phyloP scores from a whole-genome alignment of 2,113 vertebrate species.

The Ctenodactylus gundi region DNA sequence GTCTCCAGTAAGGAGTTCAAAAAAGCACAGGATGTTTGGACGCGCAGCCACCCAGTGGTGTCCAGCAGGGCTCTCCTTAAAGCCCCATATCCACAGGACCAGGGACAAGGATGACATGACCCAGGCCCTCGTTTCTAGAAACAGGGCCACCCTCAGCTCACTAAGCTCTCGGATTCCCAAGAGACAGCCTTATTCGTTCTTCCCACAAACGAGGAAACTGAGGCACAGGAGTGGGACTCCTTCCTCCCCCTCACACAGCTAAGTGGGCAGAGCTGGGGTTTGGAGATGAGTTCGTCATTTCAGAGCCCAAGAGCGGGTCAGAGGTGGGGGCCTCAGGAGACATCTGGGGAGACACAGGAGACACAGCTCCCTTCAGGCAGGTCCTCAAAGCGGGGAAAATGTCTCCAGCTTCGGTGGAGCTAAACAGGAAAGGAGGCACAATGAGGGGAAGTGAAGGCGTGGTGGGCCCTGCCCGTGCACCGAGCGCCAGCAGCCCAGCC shows the following conservation, averaged over 20 bases:
- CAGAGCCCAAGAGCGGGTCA: background rate
- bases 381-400: slow-evolving; percentile 41
- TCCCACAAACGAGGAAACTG: background rate
- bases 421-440: slow-evolving; percentile 83
- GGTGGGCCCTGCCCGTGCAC: background rate
- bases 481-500: background rate
- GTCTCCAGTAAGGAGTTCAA: slow-evolving; percentile 59
- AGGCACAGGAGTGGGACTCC: background rate
- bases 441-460: slow-evolving; percentile 81
- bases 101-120: background rate
- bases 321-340: background rate
- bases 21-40: slow-evolving; percentile 75
- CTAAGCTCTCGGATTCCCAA: background rate
- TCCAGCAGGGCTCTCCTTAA: slow-evolving; percentile 26
- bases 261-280: background rate
- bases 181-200: background rate
- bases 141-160: background rate
- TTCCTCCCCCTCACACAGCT: background rate
- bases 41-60: slow-evolving; percentile 14
- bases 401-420: slow-evolving; percentile 6
- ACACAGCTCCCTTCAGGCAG: background rate
- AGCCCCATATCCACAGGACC: background rate
- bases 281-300: background rate
- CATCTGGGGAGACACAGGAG: background rate
- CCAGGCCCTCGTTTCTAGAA: background rate